Conservation (phyloP, 2,797 vertebrate genomes). For the Pseudomugil tenellus region DNA sequence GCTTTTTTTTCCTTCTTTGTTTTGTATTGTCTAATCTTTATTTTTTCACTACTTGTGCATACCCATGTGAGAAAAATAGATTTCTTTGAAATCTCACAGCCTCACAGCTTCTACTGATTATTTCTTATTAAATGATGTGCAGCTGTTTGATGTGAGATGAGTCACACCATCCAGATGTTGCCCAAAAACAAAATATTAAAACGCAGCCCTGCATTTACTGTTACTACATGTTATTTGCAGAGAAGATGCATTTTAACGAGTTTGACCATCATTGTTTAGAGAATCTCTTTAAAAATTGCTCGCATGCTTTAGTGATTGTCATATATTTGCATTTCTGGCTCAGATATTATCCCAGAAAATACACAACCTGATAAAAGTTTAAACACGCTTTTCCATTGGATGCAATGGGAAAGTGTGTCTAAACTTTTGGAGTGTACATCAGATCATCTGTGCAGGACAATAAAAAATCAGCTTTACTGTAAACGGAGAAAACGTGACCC, state of each 20-base stretch:
- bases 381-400: too few relatives aligned
- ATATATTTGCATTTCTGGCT: neutral
- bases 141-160: neutral
- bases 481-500: constrained; percentile 15
- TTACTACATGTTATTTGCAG: neutral
- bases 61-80: too few relatives aligned
- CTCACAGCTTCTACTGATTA: neutral
- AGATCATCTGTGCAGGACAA: neutral
- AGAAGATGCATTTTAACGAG: neutral
- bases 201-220: neutral
- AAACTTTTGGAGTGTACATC: too few relatives aligned
- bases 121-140: neutral
- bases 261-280: neutral
- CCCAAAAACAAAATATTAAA: neutral
- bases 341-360: neutral
- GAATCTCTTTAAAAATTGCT: neutral
- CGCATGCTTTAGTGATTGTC: neutral
- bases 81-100: too few relatives aligned
- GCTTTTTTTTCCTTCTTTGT: too few relatives aligned
- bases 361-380: too few relatives aligned
- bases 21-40: too few relatives aligned
- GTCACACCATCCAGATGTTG: too few relatives aligned
- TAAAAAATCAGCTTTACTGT: neutral
- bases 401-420: too few relatives aligned
- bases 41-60: too few relatives aligned